Percentiles rank a stretch among this genome's conserved stretches.
Evolutionary conservation across 2,888 invertebrate genomes (phyloP).

Genomic region (Heteropelma amictum): DNA sequence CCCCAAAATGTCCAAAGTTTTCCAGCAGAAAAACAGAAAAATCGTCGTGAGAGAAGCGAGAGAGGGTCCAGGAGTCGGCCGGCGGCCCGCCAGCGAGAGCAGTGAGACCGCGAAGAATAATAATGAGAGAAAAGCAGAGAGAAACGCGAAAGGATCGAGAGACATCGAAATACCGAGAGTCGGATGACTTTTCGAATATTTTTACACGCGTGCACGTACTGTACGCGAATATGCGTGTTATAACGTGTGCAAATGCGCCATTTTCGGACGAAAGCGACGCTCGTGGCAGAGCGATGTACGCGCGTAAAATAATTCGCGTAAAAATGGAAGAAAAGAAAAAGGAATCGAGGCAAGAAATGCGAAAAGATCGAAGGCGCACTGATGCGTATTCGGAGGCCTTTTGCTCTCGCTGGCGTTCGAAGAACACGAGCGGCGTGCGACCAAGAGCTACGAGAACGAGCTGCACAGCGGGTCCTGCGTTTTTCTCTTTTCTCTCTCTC

Average conservation of each 20-base stretch:
- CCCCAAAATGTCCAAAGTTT: too few species aligned
- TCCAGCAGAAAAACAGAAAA: conserved; percentile 12
- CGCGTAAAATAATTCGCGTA: too few species aligned
- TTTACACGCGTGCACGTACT: conserved; percentile 22
- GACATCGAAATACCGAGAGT: conserved; percentile 16
- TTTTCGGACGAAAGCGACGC: too few species aligned
- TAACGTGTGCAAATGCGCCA: not conserved
- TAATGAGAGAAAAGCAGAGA: conserved; percentile 56
- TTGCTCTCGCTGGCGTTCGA: too few species aligned
- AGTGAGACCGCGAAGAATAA: conserved; percentile 57
- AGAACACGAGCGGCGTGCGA: conserved; percentile 57
- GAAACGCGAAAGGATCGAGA: conserved; percentile 16
- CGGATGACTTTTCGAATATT: conserved; percentile 40
- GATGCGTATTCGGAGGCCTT: too few species aligned
- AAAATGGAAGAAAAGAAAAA: not conserved
- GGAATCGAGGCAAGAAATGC: too few species aligned
- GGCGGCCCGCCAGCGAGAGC: conserved; percentile 53
- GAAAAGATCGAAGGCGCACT: too few species aligned
- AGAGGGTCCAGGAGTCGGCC: conserved; percentile 48
- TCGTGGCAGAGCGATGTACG: too few species aligned
- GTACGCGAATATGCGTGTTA: not conserved
- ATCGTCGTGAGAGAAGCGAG: conserved; percentile 11
- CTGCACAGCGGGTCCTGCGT: too few species aligned
- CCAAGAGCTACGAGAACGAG: conserved; percentile 56
- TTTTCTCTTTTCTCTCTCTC: not conserved